Percentiles rank a stretch among this genome's conserved stretches.
Conservation (phyloP, 2,113 vertebrate species). For the Sterna hirundo region DNA sequence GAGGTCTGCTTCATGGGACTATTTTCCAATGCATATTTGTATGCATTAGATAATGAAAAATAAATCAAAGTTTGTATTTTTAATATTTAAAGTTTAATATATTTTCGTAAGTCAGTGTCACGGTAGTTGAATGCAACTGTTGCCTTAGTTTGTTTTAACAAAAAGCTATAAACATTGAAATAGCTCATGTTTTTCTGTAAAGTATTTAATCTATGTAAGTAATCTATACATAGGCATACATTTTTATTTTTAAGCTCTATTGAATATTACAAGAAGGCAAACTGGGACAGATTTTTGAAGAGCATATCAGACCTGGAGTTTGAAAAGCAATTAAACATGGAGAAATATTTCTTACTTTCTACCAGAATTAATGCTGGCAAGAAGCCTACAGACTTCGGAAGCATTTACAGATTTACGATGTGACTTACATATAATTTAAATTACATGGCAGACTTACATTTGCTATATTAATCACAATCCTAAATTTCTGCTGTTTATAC, state of each 20-base stretch:
- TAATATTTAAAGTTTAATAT: neutral
- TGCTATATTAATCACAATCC: conserved; percentile 16
- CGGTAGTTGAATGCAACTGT: neutral
- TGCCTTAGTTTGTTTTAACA: neutral
- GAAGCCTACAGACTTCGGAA: neutral
- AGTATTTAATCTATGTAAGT: neutral
- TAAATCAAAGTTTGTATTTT: neutral
- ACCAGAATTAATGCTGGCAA: neutral
- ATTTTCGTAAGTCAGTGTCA: neutral
- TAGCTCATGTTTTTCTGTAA: neutral
- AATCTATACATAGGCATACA: neutral
- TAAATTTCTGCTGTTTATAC: neutral
- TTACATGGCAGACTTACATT: neutral
- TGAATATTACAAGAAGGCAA: neutral
- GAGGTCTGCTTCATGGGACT: neutral
- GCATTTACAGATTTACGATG: conserved; percentile 8
- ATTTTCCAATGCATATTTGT: neutral
- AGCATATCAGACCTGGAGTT: neutral
- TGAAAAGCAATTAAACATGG: neutral
- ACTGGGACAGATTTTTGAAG: neutral
- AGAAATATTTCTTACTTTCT: neutral
- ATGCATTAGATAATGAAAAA: neutral
- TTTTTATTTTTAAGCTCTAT: neutral
- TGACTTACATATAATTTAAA: neutral
- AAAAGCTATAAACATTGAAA: neutral